phyloP scores from a whole-genome alignment of 2,797 vertebrate species.

The Tenualosa thibaudeaui region DNA sequence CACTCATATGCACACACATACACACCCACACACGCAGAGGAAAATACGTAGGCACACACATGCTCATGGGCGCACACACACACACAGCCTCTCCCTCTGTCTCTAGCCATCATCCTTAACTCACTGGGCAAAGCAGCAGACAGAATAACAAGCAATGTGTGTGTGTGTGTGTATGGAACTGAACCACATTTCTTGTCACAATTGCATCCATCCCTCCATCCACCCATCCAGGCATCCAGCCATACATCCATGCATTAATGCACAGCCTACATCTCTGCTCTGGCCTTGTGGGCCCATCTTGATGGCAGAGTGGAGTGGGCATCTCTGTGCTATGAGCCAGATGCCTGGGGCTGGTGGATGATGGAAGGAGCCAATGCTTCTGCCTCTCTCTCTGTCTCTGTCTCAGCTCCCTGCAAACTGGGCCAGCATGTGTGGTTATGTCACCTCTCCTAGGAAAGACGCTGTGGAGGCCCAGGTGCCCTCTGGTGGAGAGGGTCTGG shows the following conservation, averaged over 20 bases:
- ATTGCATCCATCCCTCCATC: background rate
- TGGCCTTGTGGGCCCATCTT: background rate
- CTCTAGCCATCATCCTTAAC: background rate
- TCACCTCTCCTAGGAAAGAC: background rate
- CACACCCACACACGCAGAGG: too few relatives aligned
- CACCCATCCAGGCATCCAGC: background rate
- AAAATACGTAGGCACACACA: too few relatives aligned
- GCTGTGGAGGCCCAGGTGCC: background rate
- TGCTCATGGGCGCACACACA: too few relatives aligned
- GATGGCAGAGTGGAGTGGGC: background rate
- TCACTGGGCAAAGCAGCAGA: background rate
- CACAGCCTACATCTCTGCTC: background rate
- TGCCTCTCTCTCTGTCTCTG: background rate
- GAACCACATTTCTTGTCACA: background rate
- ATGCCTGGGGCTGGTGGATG: slow-evolving; percentile 7
- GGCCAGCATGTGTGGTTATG: background rate
- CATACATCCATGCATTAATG: background rate
- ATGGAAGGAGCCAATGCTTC: background rate
- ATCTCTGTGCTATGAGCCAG: background rate
- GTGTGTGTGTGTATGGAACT: background rate
- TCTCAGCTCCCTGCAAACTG: background rate
- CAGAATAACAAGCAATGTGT: background rate
- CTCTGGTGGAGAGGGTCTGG: background rate
- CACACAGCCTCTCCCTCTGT: too few relatives aligned
- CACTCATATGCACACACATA: too few relatives aligned